Conservation (phyloP, 2,888 invertebrate species). For the Drosophila austrosaltans region DNA sequence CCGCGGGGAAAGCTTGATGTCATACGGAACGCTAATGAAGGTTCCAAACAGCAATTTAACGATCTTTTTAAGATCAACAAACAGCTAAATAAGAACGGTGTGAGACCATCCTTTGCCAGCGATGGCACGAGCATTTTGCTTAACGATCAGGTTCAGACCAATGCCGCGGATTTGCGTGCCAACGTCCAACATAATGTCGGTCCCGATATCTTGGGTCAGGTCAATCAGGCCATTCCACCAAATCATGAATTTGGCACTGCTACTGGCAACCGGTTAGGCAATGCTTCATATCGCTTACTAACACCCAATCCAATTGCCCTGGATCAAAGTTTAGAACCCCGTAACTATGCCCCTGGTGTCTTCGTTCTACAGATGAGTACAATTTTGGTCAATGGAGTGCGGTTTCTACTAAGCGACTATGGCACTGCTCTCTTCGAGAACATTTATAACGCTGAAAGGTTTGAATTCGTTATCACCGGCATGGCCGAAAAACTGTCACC, state of each 20-base stretch:
- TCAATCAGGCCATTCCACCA: constrained; percentile 68
- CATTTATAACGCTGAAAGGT: constrained; percentile 55
- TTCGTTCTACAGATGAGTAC: constrained; percentile 34
- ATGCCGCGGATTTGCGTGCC: constrained; percentile 66
- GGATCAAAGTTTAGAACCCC: constrained; percentile 26
- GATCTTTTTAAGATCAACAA: constrained; percentile 79
- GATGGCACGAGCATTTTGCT: constrained; percentile 69
- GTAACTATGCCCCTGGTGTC: constrained; percentile 36
- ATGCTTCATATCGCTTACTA: constrained; percentile 18
- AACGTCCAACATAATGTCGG: constrained; percentile 78
- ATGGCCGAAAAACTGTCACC: constrained; percentile 46
- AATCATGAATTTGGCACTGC: constrained; percentile 14
- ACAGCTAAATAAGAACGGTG: constrained; percentile 64
- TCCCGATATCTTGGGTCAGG: constrained; percentile 67
- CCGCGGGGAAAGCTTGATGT: constrained; percentile 74
- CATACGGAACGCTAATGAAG: constrained; percentile 79
- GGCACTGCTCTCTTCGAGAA: constrained; percentile 43
- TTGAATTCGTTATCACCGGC: constrained; percentile 49
- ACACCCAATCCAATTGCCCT: constrained; percentile 16
- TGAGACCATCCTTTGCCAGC: constrained; percentile 71
- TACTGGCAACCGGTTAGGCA: background rate
- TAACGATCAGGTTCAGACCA: constrained; percentile 74
- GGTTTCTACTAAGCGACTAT: constrained; percentile 31
- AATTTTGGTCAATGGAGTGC: constrained; percentile 36
- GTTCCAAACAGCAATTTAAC: constrained; percentile 78